Evolutionary conservation across 1,140 invertebrate species (phyloP).

Genomic region (Polyergus mexicanus): DNA sequence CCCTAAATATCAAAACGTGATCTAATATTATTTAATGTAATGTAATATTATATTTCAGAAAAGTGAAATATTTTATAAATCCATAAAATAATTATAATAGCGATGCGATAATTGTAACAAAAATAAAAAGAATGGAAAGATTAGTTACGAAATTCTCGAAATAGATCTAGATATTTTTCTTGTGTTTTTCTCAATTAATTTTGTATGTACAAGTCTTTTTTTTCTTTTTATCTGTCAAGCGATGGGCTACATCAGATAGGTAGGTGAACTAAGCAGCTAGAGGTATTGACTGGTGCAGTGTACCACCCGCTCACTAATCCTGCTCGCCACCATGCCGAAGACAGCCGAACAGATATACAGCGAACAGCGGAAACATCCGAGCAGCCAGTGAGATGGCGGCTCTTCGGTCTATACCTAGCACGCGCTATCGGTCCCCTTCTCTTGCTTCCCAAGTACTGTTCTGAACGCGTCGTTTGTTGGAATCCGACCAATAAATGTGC

Average conservation of each 20-base stretch:
- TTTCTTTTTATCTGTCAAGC: constrained; percentile 35
- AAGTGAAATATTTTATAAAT: neutral
- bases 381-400: constrained; percentile 5
- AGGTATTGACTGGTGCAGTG: constrained; percentile 28
- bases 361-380: neutral
- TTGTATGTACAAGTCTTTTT: constrained; percentile 22
- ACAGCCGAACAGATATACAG: constrained; percentile 1
- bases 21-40: neutral
- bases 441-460: neutral
- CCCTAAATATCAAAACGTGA: neutral
- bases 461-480: constrained; percentile 43
- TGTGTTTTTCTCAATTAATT: constrained; percentile 56
- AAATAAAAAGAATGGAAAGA: neutral
- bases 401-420: neutral
- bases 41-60: neutral
- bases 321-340: constrained; percentile 35
- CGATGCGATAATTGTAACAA: no score
- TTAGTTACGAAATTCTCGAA: constrained; percentile 32
- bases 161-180: constrained; percentile 53
- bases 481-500: constrained; percentile 61
- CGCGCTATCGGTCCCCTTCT: neutral
- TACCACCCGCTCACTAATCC: constrained; percentile 65
- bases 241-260: constrained; percentile 55
- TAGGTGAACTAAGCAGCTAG: constrained; percentile 53
- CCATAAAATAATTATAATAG: no score